Evolutionary conservation across 2,888 invertebrate species (phyloP).

Genomic region (Fissipunctia ypsillon): DNA sequence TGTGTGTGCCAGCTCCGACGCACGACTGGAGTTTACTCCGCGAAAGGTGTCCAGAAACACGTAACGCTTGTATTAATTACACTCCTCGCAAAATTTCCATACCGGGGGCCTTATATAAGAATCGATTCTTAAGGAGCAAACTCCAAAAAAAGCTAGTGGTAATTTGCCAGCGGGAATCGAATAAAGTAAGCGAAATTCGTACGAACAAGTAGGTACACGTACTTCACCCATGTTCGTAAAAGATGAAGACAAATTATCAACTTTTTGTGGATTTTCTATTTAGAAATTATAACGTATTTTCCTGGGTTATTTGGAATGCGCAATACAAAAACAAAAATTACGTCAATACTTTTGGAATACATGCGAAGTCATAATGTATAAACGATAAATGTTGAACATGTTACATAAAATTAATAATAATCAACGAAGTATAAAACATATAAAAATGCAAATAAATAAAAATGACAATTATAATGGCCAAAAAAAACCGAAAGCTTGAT

Average conservation of each 20-base stretch:
- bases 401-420: slow-evolving; percentile 1
- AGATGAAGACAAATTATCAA: rapidly evolving
- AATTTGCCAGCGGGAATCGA: not conserved
- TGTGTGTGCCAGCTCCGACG: too few relatives aligned
- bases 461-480: not conserved
- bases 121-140: too few relatives aligned
- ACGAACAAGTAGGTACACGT: not conserved
- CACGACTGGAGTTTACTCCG: too few relatives aligned
- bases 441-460: slow-evolving; percentile 18
- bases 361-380: not conserved
- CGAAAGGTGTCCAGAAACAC: too few relatives aligned
- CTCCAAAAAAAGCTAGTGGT: not conserved
- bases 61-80: too few relatives aligned
- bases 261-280: not conserved
- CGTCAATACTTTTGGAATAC: slow-evolving; percentile 36
- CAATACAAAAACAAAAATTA: slow-evolving; percentile 21
- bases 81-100: too few relatives aligned
- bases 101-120: too few relatives aligned
- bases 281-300: not conserved
- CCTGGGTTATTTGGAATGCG: slow-evolving; percentile 51
- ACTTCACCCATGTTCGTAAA: not conserved
- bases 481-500: not conserved
- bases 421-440: not conserved
- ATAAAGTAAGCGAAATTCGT: not conserved
- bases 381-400: not conserved